Conservation (phyloP, 2,888 invertebrate genomes). For the Cordilura impudica region DNA sequence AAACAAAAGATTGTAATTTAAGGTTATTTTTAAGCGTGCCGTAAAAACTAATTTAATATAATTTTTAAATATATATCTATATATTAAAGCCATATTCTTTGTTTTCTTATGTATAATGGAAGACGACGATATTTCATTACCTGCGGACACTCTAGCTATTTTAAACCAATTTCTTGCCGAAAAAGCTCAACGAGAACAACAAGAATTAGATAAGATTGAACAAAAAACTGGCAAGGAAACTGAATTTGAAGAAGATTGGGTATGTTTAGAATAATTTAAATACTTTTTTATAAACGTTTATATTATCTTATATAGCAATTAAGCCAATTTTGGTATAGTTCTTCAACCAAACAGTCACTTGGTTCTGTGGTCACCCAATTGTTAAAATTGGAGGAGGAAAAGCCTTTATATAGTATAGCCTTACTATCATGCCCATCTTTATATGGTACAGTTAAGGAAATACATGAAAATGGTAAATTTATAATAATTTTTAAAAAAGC, state of each 20-base stretch:
- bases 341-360: conserved; percentile 85
- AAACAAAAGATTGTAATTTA: background rate
- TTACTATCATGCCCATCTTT: conserved; percentile 93
- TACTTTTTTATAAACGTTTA: background rate
- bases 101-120: conserved; percentile 53
- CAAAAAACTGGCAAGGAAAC: conserved; percentile 77
- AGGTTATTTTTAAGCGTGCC: conserved; percentile 32
- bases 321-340: conserved; percentile 98
- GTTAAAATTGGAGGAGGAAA: conserved; percentile 78
- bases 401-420: conserved; percentile 81
- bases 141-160: conserved; percentile 85
- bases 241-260: conserved; percentile 90
- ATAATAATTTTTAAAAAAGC: no score
- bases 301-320: conserved; percentile 85
- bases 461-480: conserved; percentile 68
- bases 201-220: conserved; percentile 76
- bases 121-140: conserved; percentile 83
- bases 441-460: conserved; percentile 83
- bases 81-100: no score
- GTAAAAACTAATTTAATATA: background rate
- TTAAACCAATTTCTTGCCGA: conserved; percentile 88
- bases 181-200: conserved; percentile 82
- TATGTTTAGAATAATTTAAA: conserved; percentile 72
- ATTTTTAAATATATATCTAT: no score
- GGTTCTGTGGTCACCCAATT: conserved; percentile 82